phyloP scores from a whole-genome alignment of 2,797 vertebrate genomes.

The Chelon auratus region DNA sequence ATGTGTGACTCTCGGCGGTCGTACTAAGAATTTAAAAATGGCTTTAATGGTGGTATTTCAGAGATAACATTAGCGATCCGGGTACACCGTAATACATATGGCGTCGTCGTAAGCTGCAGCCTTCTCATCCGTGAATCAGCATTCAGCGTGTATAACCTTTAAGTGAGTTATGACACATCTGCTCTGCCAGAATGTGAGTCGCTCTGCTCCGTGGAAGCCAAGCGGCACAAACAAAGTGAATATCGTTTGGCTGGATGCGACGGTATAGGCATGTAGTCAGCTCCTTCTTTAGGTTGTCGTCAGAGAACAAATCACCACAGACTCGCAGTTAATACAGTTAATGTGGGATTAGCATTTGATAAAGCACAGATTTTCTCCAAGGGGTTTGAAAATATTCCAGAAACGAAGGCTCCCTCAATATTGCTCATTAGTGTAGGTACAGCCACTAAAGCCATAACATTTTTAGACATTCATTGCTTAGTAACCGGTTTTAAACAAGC shows the following conservation, averaged over 20 bases:
- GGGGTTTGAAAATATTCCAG: slow-evolving; percentile 3
- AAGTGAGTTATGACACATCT: slow-evolving; percentile 43
- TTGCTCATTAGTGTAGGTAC: slow-evolving; percentile 13
- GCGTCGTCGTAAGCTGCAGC: slow-evolving; percentile 17
- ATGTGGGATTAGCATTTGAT: slow-evolving; percentile 26
- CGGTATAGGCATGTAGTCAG: no score
- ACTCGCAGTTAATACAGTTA: neutral
- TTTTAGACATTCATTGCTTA: slow-evolving; percentile 4
- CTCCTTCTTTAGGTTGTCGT: neutral
- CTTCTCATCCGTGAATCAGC: slow-evolving; percentile 37
- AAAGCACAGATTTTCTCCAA: neutral
- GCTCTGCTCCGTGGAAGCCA: slow-evolving; percentile 14
- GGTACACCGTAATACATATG: slow-evolving; percentile 5
- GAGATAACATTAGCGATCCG: neutral
- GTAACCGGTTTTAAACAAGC: slow-evolving; percentile 31
- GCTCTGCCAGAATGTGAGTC: slow-evolving; percentile 15
- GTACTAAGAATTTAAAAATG: neutral
- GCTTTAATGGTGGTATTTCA: neutral
- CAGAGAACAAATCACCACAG: neutral
- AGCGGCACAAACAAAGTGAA: neutral
- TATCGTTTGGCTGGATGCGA: neutral
- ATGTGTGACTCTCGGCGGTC: neutral
- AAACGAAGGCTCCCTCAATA: slow-evolving; percentile 7
- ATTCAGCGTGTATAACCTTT: slow-evolving; percentile 36
- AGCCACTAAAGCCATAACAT: slow-evolving; percentile 16